Evolutionary conservation across 2,113 vertebrate genomes (phyloP).

Genomic region (Amblyornis subalaris): DNA sequence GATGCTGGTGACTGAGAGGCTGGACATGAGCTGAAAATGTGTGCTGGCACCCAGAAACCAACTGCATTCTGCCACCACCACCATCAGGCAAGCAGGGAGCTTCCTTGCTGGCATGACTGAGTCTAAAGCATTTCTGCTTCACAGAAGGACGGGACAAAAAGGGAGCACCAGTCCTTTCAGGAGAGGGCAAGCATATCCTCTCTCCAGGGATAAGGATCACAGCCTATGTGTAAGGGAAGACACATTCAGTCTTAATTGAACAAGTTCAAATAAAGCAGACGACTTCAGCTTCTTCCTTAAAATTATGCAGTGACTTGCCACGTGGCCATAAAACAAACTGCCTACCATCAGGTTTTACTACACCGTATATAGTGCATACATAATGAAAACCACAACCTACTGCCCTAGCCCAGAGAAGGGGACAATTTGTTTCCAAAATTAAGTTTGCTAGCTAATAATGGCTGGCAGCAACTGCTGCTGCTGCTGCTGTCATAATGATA

Average conservation of each 20-base stretch:
- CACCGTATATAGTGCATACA: background rate
- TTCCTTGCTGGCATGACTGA: fast-evolving
- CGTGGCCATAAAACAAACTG: background rate
- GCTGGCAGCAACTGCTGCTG: background rate
- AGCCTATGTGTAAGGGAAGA: background rate
- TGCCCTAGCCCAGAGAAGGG: background rate
- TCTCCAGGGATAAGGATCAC: background rate
- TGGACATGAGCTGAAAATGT: background rate
- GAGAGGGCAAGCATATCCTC: background rate
- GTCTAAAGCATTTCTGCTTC: background rate
- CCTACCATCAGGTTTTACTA: background rate
- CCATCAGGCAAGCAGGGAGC: fast-evolving
- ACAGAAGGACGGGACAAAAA: background rate
- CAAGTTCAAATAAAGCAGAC: background rate
- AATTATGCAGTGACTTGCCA: background rate
- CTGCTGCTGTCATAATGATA: background rate
- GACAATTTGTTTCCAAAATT: background rate
- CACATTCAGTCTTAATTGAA: background rate
- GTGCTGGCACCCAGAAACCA: background rate
- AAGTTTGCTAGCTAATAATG: background rate
- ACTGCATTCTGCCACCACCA: background rate
- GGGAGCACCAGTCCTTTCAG: background rate
- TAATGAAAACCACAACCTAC: background rate
- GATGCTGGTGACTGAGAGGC: background rate
- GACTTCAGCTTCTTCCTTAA: background rate